These are phyloP conservation scores for Scomberomorus guttatus DNA, from an alignment of 2,797 vertebrate genomes.

Conservation along the genomic window DNA sequence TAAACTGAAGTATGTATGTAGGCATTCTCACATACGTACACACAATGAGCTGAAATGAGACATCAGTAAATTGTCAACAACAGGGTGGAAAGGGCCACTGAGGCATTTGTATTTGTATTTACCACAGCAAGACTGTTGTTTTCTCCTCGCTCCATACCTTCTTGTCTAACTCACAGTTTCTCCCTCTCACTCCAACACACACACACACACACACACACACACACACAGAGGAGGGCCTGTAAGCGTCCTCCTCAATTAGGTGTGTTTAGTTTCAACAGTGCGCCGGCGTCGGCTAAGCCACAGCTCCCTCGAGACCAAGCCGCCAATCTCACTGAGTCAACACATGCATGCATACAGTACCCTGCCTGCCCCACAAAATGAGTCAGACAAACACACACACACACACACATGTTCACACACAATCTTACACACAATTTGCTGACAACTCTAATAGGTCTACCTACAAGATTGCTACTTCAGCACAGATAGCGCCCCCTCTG, in stretches of 20 bases:
- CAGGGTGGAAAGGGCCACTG: constrained; percentile 14
- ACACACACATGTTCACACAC: constrained; percentile 29
- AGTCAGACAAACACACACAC: constrained; percentile 33
- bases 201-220: constrained; percentile 17
- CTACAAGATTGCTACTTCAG: constrained; percentile 24
- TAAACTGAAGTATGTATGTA: not conserved
- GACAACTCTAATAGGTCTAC: constrained; percentile 45
- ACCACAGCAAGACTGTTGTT: constrained; percentile 53
- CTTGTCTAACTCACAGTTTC: constrained; percentile 48
- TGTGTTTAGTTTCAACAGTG: constrained; percentile 82
- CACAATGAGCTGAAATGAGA: not conserved
- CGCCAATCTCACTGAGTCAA: constrained; percentile 79
- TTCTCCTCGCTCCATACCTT: constrained; percentile 45
- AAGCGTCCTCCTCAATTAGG: constrained; percentile 81
- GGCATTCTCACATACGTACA: not conserved
- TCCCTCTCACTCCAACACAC: constrained; percentile 30
- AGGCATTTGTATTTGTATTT: constrained; percentile 39
- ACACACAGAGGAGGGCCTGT: constrained; percentile 76
- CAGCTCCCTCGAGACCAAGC: constrained; percentile 72
- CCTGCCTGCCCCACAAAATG: constrained; percentile 37
- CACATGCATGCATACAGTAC: constrained; percentile 67
- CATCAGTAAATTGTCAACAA: constrained; percentile 22
- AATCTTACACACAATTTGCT: constrained; percentile 45
- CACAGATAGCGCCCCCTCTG: constrained; percentile 55
- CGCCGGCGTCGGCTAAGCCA: constrained; percentile 75